These are phyloP conservation scores for Furcula furcula DNA, from an alignment of 2,888 invertebrate genomes.

Conservation along the genomic window DNA sequence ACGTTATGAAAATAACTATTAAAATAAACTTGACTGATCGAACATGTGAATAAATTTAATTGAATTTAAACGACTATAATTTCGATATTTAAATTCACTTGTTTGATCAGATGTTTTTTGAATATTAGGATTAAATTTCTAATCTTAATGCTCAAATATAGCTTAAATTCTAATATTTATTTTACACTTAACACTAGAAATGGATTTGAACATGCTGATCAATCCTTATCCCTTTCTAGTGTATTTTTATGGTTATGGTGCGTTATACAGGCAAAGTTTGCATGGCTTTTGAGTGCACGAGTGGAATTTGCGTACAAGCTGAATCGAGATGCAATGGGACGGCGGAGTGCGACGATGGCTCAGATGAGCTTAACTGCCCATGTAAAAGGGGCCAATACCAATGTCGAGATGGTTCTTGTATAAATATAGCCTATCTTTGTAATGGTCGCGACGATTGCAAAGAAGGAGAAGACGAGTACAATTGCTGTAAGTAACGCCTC, in stretches of 20 bases:
- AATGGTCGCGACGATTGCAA: constrained; percentile 82
- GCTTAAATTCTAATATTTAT: neutral
- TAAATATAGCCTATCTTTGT: constrained; percentile 83
- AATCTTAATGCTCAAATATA: neutral
- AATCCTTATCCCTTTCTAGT: constrained; percentile 35
- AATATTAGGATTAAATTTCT: neutral
- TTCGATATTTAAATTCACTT: neutral
- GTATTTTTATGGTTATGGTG: constrained; percentile 59
- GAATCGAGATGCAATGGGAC: constrained; percentile 78
- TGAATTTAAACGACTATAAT: neutral
- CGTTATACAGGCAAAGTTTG: constrained; percentile 70
- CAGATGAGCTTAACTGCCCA: constrained; percentile 66
- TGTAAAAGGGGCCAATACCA: constrained; percentile 76
- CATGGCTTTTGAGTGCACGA: constrained; percentile 83
- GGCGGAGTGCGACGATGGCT: constrained; percentile 75
- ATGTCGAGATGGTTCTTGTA: constrained; percentile 85
- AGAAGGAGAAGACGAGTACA: constrained; percentile 83
- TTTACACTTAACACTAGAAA: neutral
- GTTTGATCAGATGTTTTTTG: neutral
- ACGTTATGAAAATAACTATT: constrained; percentile 5
- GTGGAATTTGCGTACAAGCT: constrained; percentile 82
- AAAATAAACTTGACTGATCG: too few relatives aligned
- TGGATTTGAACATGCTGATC: neutral
- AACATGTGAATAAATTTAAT: neutral
- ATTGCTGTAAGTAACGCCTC: constrained; percentile 65